A percentile compares a stretch with the other conserved stretches of the same genome.
These are phyloP conservation scores for Alces alces DNA, from an alignment of 2,113 vertebrate genomes.

Conservation along the genomic window DNA sequence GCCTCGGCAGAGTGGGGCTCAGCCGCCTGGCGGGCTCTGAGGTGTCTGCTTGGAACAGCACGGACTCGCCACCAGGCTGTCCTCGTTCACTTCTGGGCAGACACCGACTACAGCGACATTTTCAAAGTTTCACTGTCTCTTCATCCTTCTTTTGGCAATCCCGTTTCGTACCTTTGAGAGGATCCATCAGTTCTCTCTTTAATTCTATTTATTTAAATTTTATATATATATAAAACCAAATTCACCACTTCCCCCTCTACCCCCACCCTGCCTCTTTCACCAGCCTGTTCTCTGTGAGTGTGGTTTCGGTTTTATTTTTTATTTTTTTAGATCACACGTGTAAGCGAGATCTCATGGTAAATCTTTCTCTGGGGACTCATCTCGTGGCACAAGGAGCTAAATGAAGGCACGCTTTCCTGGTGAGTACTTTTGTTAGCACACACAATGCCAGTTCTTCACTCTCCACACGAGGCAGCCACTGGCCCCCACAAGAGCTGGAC, in stretches of 20 bases:
- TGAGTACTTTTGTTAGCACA: fast-evolving
- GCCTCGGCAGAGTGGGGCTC: background rate
- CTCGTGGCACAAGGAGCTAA: background rate
- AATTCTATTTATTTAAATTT: background rate
- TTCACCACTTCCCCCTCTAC: background rate
- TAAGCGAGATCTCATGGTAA: background rate
- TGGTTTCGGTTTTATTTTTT: background rate
- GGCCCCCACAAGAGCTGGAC: background rate
- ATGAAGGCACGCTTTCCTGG: fast-evolving
- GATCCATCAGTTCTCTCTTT: background rate
- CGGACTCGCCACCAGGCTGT: background rate
- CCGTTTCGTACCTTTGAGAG: background rate
- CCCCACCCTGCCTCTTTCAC: background rate
- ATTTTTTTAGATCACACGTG: background rate
- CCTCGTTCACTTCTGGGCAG: background rate
- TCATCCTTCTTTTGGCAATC: background rate
- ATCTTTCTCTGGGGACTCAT: background rate
- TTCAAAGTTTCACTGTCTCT: background rate
- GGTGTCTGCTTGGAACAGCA: fast-evolving
- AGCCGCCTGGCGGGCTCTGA: background rate
- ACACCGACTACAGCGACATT: fast-evolving
- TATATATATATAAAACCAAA: background rate
- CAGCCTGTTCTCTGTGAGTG: background rate
- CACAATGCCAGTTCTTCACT: fast-evolving
- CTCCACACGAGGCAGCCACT: background rate